Conservation (phyloP, 2,888 invertebrate species). For the Abscondita cerata region DNA sequence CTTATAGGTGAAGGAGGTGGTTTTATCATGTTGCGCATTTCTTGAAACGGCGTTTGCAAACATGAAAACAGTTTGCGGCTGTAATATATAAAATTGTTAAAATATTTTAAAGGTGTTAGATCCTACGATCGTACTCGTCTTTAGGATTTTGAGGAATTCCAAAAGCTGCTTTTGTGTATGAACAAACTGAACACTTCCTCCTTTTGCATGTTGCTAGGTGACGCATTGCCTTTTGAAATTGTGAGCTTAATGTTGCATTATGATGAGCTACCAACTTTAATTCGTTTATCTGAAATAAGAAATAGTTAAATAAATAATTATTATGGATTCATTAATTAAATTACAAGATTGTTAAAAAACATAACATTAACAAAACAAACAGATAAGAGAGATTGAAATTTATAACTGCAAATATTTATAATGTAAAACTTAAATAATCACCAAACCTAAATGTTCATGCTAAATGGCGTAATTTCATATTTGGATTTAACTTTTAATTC, state of each 20-base stretch:
- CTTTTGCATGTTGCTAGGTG: slow-evolving; percentile 62
- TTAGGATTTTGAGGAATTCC: slow-evolving; percentile 58
- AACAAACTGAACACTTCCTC: slow-evolving; percentile 66
- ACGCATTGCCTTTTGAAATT: slow-evolving; percentile 63
- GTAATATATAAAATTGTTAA: slow-evolving; percentile 39
- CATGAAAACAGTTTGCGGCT: slow-evolving; percentile 66
- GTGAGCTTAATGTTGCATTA: slow-evolving; percentile 60
- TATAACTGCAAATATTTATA: too few species aligned
- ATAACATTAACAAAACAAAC: too few species aligned
- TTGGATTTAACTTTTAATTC: too few species aligned
- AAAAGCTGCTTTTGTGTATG: slow-evolving; percentile 66
- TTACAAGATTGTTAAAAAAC: too few species aligned
- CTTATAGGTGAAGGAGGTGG: slow-evolving; percentile 58
- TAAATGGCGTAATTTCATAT: too few species aligned
- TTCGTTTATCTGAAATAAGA: slow-evolving; percentile 54
- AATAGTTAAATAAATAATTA: too few species aligned
- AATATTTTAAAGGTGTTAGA: background rate
- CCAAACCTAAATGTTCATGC: too few species aligned
- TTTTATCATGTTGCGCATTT: slow-evolving; percentile 65
- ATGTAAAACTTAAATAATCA: too few species aligned
- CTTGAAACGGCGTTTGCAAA: slow-evolving; percentile 65
- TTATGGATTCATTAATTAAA: too few species aligned
- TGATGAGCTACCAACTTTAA: slow-evolving; percentile 62
- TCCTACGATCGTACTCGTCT: slow-evolving; percentile 59
- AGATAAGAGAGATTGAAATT: too few species aligned